These are phyloP conservation scores for Indicator maculatus DNA, from an alignment of 2,113 vertebrate genomes.

Conservation along the genomic window DNA sequence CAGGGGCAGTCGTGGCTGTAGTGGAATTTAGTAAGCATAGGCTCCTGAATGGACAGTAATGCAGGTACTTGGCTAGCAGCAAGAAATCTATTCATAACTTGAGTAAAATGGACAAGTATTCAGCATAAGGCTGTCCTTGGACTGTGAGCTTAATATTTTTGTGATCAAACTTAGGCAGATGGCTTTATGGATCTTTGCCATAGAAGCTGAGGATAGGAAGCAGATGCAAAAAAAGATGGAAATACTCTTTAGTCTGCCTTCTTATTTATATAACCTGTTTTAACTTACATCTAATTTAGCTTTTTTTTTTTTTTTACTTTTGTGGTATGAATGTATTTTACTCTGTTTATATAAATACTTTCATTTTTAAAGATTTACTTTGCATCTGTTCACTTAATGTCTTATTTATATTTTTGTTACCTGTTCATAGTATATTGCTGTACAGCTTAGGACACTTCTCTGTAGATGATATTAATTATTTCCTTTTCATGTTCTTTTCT, in stretches of 20 bases:
- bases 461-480: neutral
- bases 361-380: conserved; percentile 13
- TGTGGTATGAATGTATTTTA: neutral
- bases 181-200: neutral
- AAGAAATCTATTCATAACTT: neutral
- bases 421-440: neutral
- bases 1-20: conserved; percentile 33
- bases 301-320: neutral
- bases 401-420: neutral
- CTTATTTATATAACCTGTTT: neutral
- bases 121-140: neutral
- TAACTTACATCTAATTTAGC: neutral
- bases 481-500: neutral
- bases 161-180: neutral
- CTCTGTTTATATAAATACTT: neutral
- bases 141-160: neutral
- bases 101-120: neutral
- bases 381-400: neutral
- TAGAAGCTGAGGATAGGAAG: neutral
- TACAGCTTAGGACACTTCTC: neutral
- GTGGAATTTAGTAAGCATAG: neutral
- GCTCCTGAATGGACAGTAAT: neutral
- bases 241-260: neutral
- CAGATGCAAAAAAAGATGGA: neutral
- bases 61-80: neutral